Percentiles rank a stretch among this genome's conserved stretches.
phyloP scores from a whole-genome alignment of 92 coral and sea anemone genomes.

The Desmophyllum pertusum region DNA sequence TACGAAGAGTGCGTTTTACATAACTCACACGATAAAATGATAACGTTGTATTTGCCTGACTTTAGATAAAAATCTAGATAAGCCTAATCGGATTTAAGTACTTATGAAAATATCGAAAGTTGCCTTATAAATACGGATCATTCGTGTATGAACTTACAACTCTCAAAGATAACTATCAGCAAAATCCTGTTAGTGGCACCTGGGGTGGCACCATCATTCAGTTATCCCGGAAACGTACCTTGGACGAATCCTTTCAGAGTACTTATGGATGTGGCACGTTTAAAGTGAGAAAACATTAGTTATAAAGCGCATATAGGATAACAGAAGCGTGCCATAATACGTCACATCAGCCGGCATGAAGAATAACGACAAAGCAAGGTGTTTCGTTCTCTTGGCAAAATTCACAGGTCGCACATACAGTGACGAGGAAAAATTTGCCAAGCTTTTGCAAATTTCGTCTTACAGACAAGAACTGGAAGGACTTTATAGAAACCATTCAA shows the following conservation, averaged over 20 bases:
- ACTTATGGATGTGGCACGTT: neutral
- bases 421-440: conserved; percentile 6
- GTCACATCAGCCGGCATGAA: conserved; percentile 19
- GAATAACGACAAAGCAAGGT: conserved; percentile 20
- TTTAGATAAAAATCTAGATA: too few species aligned
- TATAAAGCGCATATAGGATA: neutral
- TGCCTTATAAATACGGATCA: neutral
- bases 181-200: neutral
- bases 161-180: neutral
- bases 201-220: too few species aligned
- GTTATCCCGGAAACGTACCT: too few species aligned
- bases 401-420: neutral
- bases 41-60: too few species aligned
- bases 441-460: neutral
- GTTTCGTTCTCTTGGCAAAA: conserved; percentile 16
- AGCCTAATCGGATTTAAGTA: too few species aligned
- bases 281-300: too few species aligned
- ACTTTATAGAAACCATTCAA: neutral
- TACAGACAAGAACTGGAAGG: conserved; percentile 9
- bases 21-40: too few species aligned
- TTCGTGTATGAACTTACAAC: neutral
- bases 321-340: neutral
- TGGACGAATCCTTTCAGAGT: neutral
- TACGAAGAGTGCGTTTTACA: too few species aligned
- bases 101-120: neutral